Evolutionary conservation across 2,888 invertebrate genomes (phyloP).

Genomic region (Entomobrya multifasciata): DNA sequence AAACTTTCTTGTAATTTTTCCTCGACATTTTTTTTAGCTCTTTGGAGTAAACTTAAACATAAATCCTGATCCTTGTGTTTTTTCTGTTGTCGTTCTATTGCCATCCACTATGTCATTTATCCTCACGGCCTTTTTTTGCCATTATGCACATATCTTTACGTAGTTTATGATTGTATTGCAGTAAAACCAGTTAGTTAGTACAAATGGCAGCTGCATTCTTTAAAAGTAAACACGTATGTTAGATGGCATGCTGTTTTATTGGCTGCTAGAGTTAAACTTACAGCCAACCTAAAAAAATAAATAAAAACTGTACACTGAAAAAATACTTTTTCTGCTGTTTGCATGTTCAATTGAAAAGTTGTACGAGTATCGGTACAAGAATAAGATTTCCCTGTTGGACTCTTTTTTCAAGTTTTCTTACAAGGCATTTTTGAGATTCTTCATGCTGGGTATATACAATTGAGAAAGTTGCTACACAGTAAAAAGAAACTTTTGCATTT

Average conservation of each 20-base stretch:
- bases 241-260: conserved; percentile 12
- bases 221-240: background rate
- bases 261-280: background rate
- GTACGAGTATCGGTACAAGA: no score
- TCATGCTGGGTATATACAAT: background rate
- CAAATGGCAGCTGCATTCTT: background rate
- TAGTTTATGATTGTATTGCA: conserved; percentile 34
- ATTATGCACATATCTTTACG: background rate
- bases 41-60: background rate
- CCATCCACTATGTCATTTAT: no score
- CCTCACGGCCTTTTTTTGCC: background rate
- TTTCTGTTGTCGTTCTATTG: background rate
- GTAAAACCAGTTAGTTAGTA: background rate
- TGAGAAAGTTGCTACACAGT: background rate
- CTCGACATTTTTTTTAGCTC: no score
- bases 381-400: conserved; percentile 40
- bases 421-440: background rate
- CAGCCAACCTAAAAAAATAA: background rate
- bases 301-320: background rate
- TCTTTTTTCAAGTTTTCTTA: background rate
- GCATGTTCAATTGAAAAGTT: conserved; percentile 11
- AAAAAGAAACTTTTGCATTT: conserved; percentile 14
- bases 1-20: no score
- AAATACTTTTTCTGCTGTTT: conserved; percentile 14
- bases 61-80: conserved; percentile 5